A percentile compares a stretch with the other conserved stretches of the same genome.
phyloP scores from a whole-genome alignment of 2,113 vertebrate genomes.

The Puma concolor region DNA sequence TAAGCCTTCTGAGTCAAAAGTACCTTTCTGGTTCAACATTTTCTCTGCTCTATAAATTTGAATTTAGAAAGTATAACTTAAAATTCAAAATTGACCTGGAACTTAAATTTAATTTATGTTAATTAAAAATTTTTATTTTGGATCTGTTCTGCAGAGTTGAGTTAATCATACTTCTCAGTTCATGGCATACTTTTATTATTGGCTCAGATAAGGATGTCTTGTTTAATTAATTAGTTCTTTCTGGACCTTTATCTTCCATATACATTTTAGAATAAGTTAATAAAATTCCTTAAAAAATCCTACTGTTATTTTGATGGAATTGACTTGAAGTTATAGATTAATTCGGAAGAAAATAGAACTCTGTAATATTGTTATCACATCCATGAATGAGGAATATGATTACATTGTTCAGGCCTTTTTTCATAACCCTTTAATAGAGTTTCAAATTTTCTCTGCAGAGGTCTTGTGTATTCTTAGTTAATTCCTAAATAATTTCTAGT shows the following conservation, averaged over 20 bases:
- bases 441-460: constrained; percentile 7
- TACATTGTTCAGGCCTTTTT: constrained; percentile 9
- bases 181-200: neutral
- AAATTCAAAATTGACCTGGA: constrained; percentile 21
- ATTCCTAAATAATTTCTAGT: constrained; percentile 2
- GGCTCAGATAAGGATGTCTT: neutral
- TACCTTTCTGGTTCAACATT: neutral
- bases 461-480: constrained; percentile 14
- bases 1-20: neutral
- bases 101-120: neutral
- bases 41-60: neutral
- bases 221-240: constrained; percentile 14
- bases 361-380: neutral
- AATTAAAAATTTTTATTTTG: neutral
- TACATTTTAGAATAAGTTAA: constrained; percentile 25
- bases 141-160: neutral
- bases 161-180: neutral
- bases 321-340: constrained; percentile 8
- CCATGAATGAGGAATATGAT: neutral
- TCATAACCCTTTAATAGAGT: neutral
- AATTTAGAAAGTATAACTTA: constrained; percentile 45
- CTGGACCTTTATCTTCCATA: neutral
- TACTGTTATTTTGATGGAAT: neutral
- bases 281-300: constrained; percentile 19
- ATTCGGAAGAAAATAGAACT: neutral